A percentile compares a stretch with the other conserved stretches of the same genome.
These are phyloP conservation scores for Trogon melanurus DNA, from an alignment of 2,113 vertebrate genomes.

Conservation along the genomic window DNA sequence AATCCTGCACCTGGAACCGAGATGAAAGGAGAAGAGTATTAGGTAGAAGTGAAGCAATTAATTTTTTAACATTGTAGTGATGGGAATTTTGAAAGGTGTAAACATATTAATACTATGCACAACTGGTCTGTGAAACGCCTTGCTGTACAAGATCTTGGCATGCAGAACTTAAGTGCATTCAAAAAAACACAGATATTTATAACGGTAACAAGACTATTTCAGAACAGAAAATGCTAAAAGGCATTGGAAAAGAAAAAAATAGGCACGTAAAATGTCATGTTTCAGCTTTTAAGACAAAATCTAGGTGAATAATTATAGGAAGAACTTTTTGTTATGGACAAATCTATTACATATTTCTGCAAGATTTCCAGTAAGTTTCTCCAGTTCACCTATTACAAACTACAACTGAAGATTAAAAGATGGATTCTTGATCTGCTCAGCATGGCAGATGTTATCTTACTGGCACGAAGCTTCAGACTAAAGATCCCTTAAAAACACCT, in stretches of 20 bases:
- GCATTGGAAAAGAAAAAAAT: neutral
- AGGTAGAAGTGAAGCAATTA: neutral
- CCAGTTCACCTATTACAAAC: neutral
- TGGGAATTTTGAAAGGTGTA: neutral
- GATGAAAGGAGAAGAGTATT: neutral
- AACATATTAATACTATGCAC: neutral
- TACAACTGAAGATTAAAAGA: neutral
- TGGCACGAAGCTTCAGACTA: neutral
- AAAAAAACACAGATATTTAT: neutral
- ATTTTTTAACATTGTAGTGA: neutral
- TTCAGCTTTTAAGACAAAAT: neutral
- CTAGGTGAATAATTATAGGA: neutral
- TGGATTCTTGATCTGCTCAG: neutral
- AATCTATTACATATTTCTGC: neutral
- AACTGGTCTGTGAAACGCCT: neutral
- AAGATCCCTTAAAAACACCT: neutral
- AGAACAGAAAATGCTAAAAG: neutral
- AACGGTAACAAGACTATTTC: neutral
- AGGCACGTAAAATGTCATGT: neutral
- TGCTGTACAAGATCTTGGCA: neutral
- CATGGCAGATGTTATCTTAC: neutral
- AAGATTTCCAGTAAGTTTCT: neutral
- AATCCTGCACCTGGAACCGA: neutral
- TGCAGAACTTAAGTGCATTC: neutral
- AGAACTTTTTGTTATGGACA: neutral